These are phyloP conservation scores for Coecobrya sp. DNA, from an alignment of 2,888 invertebrate species.

Conservation along the genomic window DNA sequence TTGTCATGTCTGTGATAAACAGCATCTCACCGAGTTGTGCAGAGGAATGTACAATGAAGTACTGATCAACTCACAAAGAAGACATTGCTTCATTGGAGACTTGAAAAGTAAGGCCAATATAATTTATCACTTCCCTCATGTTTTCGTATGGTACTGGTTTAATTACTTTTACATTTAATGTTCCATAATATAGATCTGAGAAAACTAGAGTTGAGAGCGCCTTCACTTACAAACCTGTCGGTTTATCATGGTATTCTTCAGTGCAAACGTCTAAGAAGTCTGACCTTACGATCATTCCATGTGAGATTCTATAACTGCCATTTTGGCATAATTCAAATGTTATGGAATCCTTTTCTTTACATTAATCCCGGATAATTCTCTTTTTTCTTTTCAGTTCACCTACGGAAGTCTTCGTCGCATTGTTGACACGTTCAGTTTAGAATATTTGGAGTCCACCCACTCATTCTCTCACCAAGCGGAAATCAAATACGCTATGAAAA, in stretches of 20 bases:
- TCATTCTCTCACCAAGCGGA: slow-evolving; percentile 77
- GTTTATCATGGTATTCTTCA: slow-evolving; percentile 77
- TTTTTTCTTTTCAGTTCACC: slow-evolving; percentile 66
- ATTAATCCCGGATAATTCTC: not conserved
- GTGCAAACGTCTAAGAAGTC: slow-evolving; percentile 74
- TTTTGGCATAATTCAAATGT: slow-evolving; percentile 1
- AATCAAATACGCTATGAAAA: slow-evolving; percentile 72
- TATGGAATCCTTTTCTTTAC: not conserved
- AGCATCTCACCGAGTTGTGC: slow-evolving; percentile 78
- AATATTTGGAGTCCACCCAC: slow-evolving; percentile 78
- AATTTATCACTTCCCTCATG: not conserved
- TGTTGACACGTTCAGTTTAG: slow-evolving; percentile 69
- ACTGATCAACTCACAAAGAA: slow-evolving; percentile 71
- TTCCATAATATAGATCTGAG: slow-evolving; percentile 67
- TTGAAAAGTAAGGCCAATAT: slow-evolving; percentile 62
- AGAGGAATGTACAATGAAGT: slow-evolving; percentile 79
- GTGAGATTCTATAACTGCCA: slow-evolving; percentile 52
- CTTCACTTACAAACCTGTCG: slow-evolving; percentile 79
- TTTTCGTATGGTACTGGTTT: not conserved
- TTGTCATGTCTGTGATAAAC: slow-evolving; percentile 76
- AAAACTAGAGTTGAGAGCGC: slow-evolving; percentile 78
- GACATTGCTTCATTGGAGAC: slow-evolving; percentile 74
- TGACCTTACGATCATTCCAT: slow-evolving; percentile 76
- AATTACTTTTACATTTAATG: too few species aligned
- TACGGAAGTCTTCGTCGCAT: slow-evolving; percentile 74